Evolutionary conservation across 2,888 invertebrate species (phyloP).

Genomic region (Epirrita christyi): DNA sequence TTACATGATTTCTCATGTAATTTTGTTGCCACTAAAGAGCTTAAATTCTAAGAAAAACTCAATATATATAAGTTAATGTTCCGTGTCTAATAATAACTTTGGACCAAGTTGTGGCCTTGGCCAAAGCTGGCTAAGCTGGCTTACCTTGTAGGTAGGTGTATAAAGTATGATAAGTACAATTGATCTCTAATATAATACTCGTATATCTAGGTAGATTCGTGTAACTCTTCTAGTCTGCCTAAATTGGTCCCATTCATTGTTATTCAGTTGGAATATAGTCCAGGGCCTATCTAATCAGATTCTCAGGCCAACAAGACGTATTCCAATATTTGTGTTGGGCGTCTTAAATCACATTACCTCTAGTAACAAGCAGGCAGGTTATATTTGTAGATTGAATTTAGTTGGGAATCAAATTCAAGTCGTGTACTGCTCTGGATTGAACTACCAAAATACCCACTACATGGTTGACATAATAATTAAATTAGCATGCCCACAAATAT

Average conservation of each 20-base stretch:
- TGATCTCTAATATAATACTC: too few relatives aligned
- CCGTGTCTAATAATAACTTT: too few relatives aligned
- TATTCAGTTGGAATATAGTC: conserved; percentile 67
- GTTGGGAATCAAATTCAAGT: conserved; percentile 77
- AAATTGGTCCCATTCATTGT: conserved; percentile 52
- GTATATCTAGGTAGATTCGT: not conserved
- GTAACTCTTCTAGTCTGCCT: conserved; percentile 41
- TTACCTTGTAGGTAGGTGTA: too few relatives aligned
- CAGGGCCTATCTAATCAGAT: conserved; percentile 71
- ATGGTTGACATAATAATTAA: conserved; percentile 27
- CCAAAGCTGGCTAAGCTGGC: too few relatives aligned
- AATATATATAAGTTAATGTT: too few relatives aligned
- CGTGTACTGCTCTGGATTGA: conserved; percentile 54
- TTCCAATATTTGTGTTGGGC: conserved; percentile 77
- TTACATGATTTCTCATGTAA: too few relatives aligned
- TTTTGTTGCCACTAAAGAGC: too few relatives aligned
- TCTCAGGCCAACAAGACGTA: conserved; percentile 66
- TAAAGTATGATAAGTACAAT: too few relatives aligned
- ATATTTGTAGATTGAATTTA: conserved; percentile 73
- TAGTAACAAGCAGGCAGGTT: conserved; percentile 75
- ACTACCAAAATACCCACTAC: conserved; percentile 29
- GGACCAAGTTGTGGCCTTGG: too few relatives aligned
- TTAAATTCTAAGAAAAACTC: too few relatives aligned
- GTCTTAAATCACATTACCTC: conserved; percentile 79
- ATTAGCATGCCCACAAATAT: conserved; percentile 15